These are phyloP conservation scores for Clarias pachynema DNA, from an alignment of 2,797 vertebrate genomes.

Conservation along the genomic window DNA sequence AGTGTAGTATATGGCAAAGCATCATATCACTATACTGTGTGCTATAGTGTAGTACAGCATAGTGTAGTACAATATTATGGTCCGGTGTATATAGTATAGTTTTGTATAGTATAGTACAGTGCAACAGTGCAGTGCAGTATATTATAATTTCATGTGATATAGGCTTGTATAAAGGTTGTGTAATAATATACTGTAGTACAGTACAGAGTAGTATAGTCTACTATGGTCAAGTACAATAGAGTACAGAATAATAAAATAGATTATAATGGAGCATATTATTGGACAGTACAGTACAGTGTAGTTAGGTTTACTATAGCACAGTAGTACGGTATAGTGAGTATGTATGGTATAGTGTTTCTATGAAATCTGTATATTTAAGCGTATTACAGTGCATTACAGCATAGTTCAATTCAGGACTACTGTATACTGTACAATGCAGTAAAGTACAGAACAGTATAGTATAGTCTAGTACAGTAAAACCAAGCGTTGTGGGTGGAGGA, in stretches of 20 bases:
- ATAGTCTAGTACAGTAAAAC: not conserved
- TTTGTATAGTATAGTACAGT: not conserved
- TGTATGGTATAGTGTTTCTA: not conserved
- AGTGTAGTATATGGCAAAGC: not conserved
- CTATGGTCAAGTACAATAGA: not conserved
- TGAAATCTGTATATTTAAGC: not conserved
- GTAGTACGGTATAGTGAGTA: not conserved
- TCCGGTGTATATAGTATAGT: not conserved
- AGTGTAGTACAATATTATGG: no score
- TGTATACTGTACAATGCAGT: not conserved
- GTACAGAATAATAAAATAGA: not conserved
- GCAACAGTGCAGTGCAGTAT: no score
- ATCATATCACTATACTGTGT: not conserved
- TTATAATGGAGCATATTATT: not conserved
- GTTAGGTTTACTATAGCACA: not conserved
- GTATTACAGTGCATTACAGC: not conserved
- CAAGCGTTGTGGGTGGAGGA: no score
- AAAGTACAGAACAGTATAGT: not conserved
- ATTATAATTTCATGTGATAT: not conserved
- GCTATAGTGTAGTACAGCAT: not conserved
- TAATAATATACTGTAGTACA: not conserved
- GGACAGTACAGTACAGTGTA: not conserved
- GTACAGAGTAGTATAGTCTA: not conserved
- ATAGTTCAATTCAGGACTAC: not conserved
- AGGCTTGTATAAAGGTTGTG: not conserved